phyloP scores from a whole-genome alignment of 2,113 vertebrate species.

The Microcebus ravelobensis region DNA sequence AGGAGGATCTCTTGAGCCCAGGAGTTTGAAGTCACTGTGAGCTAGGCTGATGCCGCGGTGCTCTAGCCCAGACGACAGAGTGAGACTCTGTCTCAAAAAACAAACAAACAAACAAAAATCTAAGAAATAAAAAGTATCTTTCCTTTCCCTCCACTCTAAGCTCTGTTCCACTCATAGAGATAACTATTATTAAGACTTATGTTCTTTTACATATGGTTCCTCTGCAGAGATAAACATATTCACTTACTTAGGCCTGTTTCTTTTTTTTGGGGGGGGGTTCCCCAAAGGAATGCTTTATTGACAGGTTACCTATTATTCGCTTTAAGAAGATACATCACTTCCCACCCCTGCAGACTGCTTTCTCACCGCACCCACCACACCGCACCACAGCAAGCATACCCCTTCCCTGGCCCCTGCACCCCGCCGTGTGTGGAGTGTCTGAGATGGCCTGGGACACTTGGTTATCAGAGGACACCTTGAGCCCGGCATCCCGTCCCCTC shows the following conservation, averaged over 20 bases:
- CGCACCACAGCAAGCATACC: neutral
- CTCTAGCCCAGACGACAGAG: too few relatives aligned
- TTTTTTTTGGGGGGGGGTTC: neutral
- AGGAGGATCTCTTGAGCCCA: too few relatives aligned
- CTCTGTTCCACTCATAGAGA: neutral
- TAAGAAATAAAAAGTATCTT: neutral
- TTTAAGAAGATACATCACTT: slow-evolving; percentile 59
- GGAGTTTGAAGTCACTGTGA: too few relatives aligned
- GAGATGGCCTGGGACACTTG: neutral
- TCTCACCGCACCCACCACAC: neutral
- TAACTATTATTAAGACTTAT: neutral
- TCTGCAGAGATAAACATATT: neutral
- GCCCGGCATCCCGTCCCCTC: neutral
- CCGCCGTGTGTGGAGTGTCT: neutral
- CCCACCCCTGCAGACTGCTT: slow-evolving; percentile 2
- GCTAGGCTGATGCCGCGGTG: too few relatives aligned
- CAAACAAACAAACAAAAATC: neutral
- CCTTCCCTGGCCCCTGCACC: neutral
- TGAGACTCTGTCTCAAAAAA: too few relatives aligned
- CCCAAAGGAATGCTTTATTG: slow-evolving; percentile 84
- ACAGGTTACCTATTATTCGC: slow-evolving; percentile 65
- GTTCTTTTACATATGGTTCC: neutral
- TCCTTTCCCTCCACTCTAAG: neutral
- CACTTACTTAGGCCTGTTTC: neutral
- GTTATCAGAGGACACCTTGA: slow-evolving; percentile 52